phyloP scores from a whole-genome alignment of 2,113 vertebrate genomes.

The Chitala chitala region DNA sequence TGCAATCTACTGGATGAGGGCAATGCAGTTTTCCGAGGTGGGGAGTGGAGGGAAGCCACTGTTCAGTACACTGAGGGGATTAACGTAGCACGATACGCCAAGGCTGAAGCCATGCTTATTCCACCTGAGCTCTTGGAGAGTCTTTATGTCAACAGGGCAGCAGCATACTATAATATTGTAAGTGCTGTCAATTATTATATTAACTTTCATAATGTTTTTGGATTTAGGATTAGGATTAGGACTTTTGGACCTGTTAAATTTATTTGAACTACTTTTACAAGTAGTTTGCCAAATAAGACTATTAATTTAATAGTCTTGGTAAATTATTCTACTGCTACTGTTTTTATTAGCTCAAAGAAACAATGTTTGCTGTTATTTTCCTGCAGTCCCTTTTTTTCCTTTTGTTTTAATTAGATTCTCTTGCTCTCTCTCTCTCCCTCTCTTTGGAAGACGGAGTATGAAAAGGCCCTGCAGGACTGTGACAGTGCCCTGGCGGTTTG shows the following conservation, averaged over 20 bases:
- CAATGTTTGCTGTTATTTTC: too few relatives aligned
- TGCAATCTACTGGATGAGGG: slow-evolving; percentile 90
- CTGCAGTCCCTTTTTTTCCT: too few relatives aligned
- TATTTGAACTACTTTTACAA: too few relatives aligned
- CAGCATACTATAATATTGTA: slow-evolving; percentile 85
- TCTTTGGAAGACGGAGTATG: slow-evolving; percentile 73
- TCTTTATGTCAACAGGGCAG: slow-evolving; percentile 87
- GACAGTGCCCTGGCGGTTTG: slow-evolving; percentile 82
- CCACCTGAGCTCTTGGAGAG: slow-evolving; percentile 83
- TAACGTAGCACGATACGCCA: slow-evolving; percentile 84
- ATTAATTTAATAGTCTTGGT: too few relatives aligned
- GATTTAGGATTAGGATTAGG: too few relatives aligned
- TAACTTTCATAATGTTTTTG: too few relatives aligned
- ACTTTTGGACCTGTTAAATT: too few relatives aligned
- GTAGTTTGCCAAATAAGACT: too few relatives aligned
- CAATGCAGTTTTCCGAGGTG: slow-evolving; percentile 83
- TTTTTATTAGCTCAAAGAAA: too few relatives aligned
- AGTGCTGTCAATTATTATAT: too few relatives aligned
- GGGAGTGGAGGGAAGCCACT: slow-evolving; percentile 77
- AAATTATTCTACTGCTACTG: too few relatives aligned
- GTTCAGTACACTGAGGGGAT: slow-evolving; percentile 90
- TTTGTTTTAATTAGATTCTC: too few relatives aligned
- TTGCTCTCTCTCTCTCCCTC: background rate
- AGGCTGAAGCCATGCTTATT: slow-evolving; percentile 83
- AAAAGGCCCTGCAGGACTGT: slow-evolving; percentile 85